Evolutionary conservation across 1,140 invertebrate genomes (phyloP).

Genomic region (Drosophila cardini): DNA sequence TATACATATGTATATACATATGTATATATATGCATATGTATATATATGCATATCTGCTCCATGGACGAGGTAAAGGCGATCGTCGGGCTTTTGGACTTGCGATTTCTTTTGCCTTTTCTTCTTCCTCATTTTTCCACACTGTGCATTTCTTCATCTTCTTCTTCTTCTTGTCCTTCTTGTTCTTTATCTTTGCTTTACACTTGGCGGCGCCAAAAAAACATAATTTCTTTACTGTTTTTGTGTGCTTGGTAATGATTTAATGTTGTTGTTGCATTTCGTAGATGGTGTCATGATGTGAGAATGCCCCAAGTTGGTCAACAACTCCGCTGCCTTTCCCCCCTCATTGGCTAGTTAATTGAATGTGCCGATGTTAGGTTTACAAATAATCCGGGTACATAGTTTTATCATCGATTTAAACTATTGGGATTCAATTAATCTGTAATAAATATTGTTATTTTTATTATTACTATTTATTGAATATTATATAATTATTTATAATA

Average conservation of each 20-base stretch:
- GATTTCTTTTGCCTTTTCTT: constrained; percentile 26
- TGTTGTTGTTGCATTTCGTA: constrained; percentile 24
- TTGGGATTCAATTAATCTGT: no score
- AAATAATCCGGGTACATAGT: neutral
- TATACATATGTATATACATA: no score
- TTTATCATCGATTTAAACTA: neutral
- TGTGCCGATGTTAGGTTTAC: constrained; percentile 16
- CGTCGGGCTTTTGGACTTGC: constrained; percentile 16
- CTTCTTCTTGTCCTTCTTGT: constrained; percentile 27
- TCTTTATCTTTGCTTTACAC: constrained; percentile 32
- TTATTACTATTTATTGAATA: no score
- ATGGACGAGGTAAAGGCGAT: constrained; percentile 45
- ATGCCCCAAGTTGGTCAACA: constrained; percentile 13
- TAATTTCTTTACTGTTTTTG: constrained; percentile 41
- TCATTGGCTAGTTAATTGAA: constrained; percentile 35
- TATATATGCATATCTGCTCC: constrained; percentile 45
- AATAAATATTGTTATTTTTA: no score
- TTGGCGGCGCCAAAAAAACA: constrained; percentile 35
- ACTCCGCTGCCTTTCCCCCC: neutral
- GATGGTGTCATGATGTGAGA: constrained; percentile 72
- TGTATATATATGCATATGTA: constrained; percentile 50
- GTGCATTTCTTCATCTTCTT: constrained; percentile 19
- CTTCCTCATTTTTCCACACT: constrained; percentile 43
- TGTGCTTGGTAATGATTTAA: constrained; percentile 27
- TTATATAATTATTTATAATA: no score